phyloP scores from a whole-genome alignment of 2,888 invertebrate genomes.

The Papilio elwesi region DNA sequence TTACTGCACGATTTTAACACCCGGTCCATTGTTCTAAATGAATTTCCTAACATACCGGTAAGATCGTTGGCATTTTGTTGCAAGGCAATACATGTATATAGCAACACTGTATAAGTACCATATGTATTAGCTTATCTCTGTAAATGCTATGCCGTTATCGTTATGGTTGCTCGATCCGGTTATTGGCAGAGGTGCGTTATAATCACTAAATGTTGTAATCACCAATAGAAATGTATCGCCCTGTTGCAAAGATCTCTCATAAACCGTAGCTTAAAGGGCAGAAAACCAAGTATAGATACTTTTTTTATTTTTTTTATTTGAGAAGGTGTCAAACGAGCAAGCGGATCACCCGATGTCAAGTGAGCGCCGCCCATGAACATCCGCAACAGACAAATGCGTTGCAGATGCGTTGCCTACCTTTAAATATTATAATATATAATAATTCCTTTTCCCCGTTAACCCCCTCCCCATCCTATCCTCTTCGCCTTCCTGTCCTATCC shows the following conservation, averaged over 20 bases:
- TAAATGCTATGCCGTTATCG: constrained; percentile 12
- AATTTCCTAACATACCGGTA: not conserved
- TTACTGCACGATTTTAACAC: too few species aligned
- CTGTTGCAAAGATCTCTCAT: not conserved
- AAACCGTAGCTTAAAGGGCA: not conserved
- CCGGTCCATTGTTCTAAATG: not conserved
- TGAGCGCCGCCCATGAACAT: too few species aligned
- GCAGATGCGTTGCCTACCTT: too few species aligned
- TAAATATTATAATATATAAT: too few species aligned
- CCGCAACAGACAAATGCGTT: too few species aligned
- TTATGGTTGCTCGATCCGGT: constrained; percentile 18
- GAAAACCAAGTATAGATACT: not conserved
- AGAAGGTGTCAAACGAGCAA: too few species aligned
- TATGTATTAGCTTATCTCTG: constrained; percentile 14
- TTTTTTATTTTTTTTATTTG: too few species aligned
- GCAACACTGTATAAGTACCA: not conserved
- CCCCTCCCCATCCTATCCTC: too few species aligned
- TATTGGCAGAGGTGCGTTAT: constrained; percentile 16
- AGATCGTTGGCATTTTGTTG: not conserved
- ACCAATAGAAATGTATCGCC: constrained; percentile 9
- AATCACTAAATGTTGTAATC: constrained; percentile 7
- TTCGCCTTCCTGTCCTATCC: too few species aligned
- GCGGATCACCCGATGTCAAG: too few species aligned
- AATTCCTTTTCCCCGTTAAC: too few species aligned
- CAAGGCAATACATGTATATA: not conserved